Evolutionary conservation across 1,140 invertebrate genomes (phyloP).

Genomic region (Plutomurus gul): DNA sequence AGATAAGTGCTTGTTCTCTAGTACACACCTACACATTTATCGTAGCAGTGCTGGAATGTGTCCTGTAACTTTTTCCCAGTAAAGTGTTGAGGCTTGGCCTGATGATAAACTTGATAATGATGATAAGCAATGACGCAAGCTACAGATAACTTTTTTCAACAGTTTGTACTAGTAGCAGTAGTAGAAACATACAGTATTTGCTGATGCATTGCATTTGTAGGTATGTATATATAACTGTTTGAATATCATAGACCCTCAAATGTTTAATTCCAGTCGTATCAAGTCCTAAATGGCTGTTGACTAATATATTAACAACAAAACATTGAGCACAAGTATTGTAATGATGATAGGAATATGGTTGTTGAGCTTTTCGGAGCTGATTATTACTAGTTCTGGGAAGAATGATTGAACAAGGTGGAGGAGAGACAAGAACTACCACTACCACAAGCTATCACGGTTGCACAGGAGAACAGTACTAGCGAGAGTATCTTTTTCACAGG

Average conservation of each 20-base stretch:
- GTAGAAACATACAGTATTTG: no score
- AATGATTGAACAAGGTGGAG: neutral
- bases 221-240: no score
- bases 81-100: neutral
- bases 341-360: no score
- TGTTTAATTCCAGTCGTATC: no score
- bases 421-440: no score
- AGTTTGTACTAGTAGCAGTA: neutral
- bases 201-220: no score
- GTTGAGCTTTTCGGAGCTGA: neutral
- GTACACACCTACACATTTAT: neutral
- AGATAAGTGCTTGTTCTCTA: neutral
- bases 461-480: neutral
- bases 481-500: neutral
- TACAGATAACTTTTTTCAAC: neutral
- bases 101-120: slow-evolving; percentile 21
- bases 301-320: no score
- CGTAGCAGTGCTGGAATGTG: neutral
- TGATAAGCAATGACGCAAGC: neutral
- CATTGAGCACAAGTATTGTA: no score
- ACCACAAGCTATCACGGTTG: no score
- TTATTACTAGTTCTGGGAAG: neutral
- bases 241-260: no score
- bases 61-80: neutral
- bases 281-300: no score